Conservation (phyloP, 2,888 invertebrate species). For the Lasioglossum vierecki region DNA sequence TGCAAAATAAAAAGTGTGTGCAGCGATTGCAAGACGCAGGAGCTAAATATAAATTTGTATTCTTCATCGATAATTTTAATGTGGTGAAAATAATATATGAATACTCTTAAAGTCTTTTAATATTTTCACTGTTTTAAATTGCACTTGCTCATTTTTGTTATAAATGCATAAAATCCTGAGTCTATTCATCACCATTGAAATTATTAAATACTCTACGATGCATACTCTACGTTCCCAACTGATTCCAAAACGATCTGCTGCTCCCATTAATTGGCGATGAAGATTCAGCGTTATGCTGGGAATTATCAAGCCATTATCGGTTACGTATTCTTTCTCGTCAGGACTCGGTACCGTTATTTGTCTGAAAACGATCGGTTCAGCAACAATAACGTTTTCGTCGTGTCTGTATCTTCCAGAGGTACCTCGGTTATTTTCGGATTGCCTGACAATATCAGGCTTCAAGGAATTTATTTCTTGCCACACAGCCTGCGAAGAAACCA, state of each 20-base stretch:
- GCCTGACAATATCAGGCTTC: conserved; percentile 87
- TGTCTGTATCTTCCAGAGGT: conserved; percentile 88
- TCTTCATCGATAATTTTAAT: no score
- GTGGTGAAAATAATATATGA: no score
- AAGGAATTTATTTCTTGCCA: conserved; percentile 90
- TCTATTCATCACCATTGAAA: background rate
- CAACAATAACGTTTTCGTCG: conserved; percentile 93
- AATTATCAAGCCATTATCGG: conserved; percentile 92
- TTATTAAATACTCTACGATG: conserved; percentile 6
- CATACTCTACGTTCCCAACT: conserved; percentile 86
- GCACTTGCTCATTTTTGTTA: no score
- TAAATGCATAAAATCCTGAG: no score
- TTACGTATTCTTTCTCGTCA: conserved; percentile 88
- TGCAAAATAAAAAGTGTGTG: no score
- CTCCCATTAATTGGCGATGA: conserved; percentile 88
- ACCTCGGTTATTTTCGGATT: conserved; percentile 82
- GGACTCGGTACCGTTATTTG: conserved; percentile 90
- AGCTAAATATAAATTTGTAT: no score
- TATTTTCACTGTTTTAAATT: no score
- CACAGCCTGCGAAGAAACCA: conserved; percentile 85
- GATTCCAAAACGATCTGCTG: conserved; percentile 89
- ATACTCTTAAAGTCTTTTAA: no score
- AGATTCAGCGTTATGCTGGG: conserved; percentile 89
- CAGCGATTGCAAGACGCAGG: no score
- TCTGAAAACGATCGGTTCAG: conserved; percentile 87